Base-by-base conservation (phyloP, 2,888 invertebrate genomes). In the Synergus gifuensis region DNA sequence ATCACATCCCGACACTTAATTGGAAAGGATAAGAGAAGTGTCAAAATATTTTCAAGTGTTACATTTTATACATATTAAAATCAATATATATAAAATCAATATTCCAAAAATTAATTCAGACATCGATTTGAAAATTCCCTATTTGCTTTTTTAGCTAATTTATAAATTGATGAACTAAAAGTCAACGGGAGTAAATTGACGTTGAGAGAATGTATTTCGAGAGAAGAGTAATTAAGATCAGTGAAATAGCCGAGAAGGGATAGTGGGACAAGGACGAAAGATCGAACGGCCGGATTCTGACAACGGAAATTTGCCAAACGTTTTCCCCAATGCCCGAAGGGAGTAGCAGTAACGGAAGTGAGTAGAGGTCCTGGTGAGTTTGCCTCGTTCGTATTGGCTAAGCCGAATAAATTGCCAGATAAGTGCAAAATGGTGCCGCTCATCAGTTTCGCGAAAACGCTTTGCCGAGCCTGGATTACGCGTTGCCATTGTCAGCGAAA, bases 251-350 rank as follows among this genome's bases (percentile, higher is more conserved):
- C 18, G 77, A 69, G 36, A 67, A 63, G 78, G 73, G 79, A 79
- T 82, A 82, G 78, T 81, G 63, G 82, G 69, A 82, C 78, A 79
- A 80, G 78, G 79, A 81, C 78, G 69, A 76, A 76, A 46, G 69
- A 46, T 42, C 66, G 64, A 67, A 77, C 44, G 22, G 42, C 44
- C 22, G 67, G 78, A 54, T 76, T 77, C 62, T 54, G 67, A 69
- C 73, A 16, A 79, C 79, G 78, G 73, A 83, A 82, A 79, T 82
- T 81, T 77, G 40, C 78, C 40, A 77, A 82, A 82, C 77, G 79
- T 79, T 79, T 67, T 46, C 78, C 28, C 69, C 60, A 62, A 49
- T 66, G 46, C 18, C 46, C 46, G 22, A 40, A 42, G 67, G 14
- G 67, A 28, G 67, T 28, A 18, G 14, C 44, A 69, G 46, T 16